Conservation (phyloP, 2,888 invertebrate species). For the Dendrolimus houi region DNA sequence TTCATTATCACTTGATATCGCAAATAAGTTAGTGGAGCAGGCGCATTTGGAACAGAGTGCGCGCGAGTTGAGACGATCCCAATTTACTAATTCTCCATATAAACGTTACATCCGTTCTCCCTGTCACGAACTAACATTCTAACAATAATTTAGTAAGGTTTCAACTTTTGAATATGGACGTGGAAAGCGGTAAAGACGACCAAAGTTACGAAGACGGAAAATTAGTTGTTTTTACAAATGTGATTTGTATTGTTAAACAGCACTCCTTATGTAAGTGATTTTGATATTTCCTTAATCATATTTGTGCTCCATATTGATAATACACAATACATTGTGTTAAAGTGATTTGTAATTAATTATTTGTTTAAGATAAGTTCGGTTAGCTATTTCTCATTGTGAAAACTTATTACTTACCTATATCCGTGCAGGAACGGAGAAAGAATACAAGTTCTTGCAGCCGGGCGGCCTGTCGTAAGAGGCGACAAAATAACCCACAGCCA, state of each 20-base stretch:
- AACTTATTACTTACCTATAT: no score
- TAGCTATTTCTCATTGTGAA: no score
- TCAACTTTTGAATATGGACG: conserved; percentile 35
- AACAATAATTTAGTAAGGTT: no score
- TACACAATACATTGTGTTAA: no score
- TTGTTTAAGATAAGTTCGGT: no score
- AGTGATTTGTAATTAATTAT: no score
- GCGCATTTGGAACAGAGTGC: neutral
- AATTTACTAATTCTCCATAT: conserved; percentile 44
- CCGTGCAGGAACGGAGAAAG: no score
- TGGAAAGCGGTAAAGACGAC: conserved; percentile 47
- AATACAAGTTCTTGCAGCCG: no score
- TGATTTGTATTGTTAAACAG: conserved; percentile 11
- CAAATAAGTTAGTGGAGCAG: neutral
- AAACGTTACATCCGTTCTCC: conserved; percentile 19
- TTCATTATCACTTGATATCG: neutral
- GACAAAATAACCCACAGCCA: no score
- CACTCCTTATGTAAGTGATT: conserved; percentile 12
- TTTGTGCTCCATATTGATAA: no score
- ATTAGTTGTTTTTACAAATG: conserved; percentile 39
- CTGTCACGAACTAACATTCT: no score
- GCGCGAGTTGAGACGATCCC: conserved; percentile 11
- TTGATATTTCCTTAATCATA: neutral
- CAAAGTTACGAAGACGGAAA: conserved; percentile 47
- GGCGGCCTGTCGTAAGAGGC: no score